A percentile compares a stretch with the other conserved stretches of the same genome.
Conservation (phyloP, 2,113 vertebrate genomes). For the Corythornis madagascariensis region DNA sequence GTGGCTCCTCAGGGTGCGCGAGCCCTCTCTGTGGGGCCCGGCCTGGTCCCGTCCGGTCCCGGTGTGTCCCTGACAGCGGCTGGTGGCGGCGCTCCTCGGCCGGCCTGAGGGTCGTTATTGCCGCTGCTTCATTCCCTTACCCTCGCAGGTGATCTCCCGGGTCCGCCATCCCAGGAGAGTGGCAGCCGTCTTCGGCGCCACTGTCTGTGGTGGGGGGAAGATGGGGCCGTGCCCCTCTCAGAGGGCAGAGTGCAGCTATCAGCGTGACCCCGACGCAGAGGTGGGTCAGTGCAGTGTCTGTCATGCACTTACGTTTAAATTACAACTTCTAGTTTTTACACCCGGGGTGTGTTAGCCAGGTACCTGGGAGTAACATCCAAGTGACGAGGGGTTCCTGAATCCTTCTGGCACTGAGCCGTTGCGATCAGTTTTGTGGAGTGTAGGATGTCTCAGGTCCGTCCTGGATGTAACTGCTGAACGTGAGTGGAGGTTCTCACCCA, state of each 20-base stretch:
- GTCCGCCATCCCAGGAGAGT: background rate
- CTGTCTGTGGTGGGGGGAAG: background rate
- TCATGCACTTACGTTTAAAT: fast-evolving
- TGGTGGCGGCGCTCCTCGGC: background rate
- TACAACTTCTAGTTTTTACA: too few relatives aligned
- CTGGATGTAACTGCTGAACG: fast-evolving
- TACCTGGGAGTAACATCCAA: background rate
- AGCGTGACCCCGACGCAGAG: background rate
- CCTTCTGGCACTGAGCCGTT: fast-evolving
- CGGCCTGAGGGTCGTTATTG: too few relatives aligned
- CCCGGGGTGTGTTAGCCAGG: fast-evolving
- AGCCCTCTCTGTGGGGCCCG: too few relatives aligned
- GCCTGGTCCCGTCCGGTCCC: too few relatives aligned
- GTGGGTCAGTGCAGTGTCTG: background rate
- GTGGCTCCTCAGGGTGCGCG: fast-evolving
- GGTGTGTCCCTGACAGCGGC: background rate
- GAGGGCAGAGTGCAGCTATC: fast-evolving
- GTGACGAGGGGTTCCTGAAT: fast-evolving
- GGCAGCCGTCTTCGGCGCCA: background rate
- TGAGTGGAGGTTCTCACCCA: fast-evolving
- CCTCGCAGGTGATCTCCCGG: background rate
- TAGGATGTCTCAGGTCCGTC: fast-evolving
- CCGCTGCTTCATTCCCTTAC: background rate
- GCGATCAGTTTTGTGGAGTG: background rate
- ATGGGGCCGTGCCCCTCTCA: fast-evolving